These are phyloP conservation scores for Galaxias olidus DNA, from an alignment of 2,797 vertebrate species.

Conservation along the genomic window DNA sequence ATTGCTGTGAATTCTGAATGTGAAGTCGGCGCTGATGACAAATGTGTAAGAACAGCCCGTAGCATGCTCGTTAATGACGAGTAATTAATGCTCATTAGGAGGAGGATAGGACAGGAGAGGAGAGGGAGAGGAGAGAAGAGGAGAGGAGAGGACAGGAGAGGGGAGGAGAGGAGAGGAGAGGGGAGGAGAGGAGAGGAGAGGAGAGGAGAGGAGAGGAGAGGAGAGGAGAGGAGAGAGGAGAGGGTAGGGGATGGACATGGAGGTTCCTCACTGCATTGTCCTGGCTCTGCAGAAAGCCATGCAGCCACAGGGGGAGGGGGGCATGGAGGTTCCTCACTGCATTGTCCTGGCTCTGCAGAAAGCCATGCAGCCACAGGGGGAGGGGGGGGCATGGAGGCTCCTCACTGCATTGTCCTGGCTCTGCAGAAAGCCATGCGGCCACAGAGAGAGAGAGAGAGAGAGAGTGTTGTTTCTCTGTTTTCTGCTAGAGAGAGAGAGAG, in stretches of 20 bases:
- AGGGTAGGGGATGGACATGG: conserved; percentile 3
- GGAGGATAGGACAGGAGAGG: conserved; percentile 55
- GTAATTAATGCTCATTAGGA: conserved; percentile 79
- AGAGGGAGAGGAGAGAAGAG: conserved; percentile 7
- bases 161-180: conserved; percentile 16
- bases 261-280: too few species aligned
- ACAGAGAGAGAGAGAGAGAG: conserved; percentile 30
- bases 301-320: conserved; percentile 21
- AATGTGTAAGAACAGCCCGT: conserved; percentile 71
- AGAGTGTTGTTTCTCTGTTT: too few species aligned
- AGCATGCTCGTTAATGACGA: conserved; percentile 76
- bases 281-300: too few species aligned
- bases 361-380: conserved; percentile 13
- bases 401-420: too few species aligned
- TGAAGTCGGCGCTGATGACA: conserved; percentile 69
- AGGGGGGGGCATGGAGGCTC: neutral
- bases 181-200: conserved; percentile 31
- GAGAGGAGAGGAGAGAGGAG: conserved; percentile 25
- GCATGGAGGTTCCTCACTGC: too few species aligned
- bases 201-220: conserved; percentile 29
- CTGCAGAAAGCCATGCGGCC: neutral
- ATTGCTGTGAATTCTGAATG: conserved; percentile 65
- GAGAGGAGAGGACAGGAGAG: neutral
- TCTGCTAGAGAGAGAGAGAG: too few species aligned
- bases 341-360: too few species aligned